A percentile compares a stretch with the other conserved stretches of the same genome.
Conservation (phyloP, 2,797 vertebrate genomes). For the Phoeniculus purpureus region DNA sequence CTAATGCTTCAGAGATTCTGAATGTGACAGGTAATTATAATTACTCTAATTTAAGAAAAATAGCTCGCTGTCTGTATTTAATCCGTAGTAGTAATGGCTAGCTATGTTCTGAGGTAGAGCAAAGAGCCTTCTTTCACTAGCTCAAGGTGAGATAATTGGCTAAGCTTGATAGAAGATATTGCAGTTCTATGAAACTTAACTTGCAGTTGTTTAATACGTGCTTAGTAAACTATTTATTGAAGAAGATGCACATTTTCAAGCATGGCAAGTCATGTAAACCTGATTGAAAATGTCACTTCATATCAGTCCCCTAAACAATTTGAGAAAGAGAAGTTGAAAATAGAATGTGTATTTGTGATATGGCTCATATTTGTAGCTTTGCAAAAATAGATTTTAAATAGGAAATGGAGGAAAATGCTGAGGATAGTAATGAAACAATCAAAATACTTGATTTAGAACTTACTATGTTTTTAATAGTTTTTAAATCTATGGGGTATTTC, state of each 20-base stretch:
- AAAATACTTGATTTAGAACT: neutral
- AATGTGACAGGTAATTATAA: slow-evolving; percentile 73
- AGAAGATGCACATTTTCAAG: neutral
- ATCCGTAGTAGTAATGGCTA: neutral
- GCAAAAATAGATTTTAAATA: neutral
- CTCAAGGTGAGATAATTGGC: neutral
- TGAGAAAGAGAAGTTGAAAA: neutral
- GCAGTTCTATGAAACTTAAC: neutral
- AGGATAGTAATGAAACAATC: neutral
- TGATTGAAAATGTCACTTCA: neutral
- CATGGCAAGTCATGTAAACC: neutral
- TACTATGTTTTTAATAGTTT: neutral
- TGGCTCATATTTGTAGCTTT: neutral
- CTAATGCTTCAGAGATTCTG: slow-evolving; percentile 56
- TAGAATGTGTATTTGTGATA: neutral
- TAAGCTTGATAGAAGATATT: neutral
- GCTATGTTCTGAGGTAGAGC: neutral
- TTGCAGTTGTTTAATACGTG: neutral
- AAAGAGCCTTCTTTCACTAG: neutral
- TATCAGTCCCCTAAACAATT: neutral
- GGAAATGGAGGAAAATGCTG: neutral
- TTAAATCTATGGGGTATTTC: neutral
- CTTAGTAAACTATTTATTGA: neutral
- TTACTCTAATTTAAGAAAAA: slow-evolving; percentile 28
- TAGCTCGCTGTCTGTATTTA: neutral